Conservation (phyloP, 1,140 invertebrate genomes). For the Drosophila punjabiensis region DNA sequence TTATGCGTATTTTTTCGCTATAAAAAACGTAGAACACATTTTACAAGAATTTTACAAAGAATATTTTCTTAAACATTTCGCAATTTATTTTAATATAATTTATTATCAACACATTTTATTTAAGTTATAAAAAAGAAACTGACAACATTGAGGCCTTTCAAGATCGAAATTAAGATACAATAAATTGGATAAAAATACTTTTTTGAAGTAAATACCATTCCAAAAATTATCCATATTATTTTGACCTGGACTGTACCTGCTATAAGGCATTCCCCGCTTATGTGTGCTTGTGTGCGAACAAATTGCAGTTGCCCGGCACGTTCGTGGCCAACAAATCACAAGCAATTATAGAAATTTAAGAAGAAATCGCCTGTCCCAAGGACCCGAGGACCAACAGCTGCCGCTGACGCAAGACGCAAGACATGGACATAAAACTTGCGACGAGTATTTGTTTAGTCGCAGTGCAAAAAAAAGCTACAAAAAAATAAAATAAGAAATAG, state of each 20-base stretch:
- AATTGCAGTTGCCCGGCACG: slow-evolving; percentile 80
- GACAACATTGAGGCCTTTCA: neutral
- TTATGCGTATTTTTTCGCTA: too few species aligned
- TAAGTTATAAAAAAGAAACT: neutral
- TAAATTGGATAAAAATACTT: slow-evolving; percentile 8
- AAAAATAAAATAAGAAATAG: neutral
- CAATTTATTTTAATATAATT: too few species aligned
- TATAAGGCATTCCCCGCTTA: neutral
- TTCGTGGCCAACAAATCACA: slow-evolving; percentile 83
- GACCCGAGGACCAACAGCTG: slow-evolving; percentile 61
- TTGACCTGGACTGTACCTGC: neutral
- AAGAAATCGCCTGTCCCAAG: slow-evolving; percentile 65
- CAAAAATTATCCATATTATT: neutral
- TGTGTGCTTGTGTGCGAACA: slow-evolving; percentile 46
- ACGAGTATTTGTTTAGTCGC: slow-evolving; percentile 51
- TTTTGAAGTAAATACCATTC: neutral
- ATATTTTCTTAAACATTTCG: too few species aligned
- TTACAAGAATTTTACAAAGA: too few species aligned
- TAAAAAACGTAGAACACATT: too few species aligned
- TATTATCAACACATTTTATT: too few species aligned
- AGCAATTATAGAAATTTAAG: slow-evolving; percentile 84
- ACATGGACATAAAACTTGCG: slow-evolving; percentile 62
- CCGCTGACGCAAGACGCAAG: slow-evolving; percentile 78
- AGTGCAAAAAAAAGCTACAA: neutral
- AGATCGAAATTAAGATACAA: neutral